These are phyloP conservation scores for Halichoerus grypus DNA, from an alignment of 2,113 vertebrate species.

Conservation along the genomic window DNA sequence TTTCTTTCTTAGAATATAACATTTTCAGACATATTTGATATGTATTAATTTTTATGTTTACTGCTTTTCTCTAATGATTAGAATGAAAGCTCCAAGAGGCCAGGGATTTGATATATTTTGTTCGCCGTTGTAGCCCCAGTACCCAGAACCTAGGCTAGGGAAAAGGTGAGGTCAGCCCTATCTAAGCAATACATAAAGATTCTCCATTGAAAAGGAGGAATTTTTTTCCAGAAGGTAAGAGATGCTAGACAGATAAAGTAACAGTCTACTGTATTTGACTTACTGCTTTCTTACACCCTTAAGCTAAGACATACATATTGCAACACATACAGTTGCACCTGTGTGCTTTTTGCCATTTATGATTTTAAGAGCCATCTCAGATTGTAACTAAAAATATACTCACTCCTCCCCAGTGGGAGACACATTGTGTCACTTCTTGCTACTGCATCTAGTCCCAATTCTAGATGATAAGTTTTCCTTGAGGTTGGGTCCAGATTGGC, in stretches of 20 bases:
- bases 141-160: not conserved
- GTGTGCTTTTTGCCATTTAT: not conserved
- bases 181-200: not conserved
- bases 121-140: not conserved
- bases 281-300: not conserved
- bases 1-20: not conserved
- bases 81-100: not conserved
- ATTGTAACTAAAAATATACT: not conserved
- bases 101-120: not conserved
- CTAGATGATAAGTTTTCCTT: not conserved
- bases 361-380: not conserved
- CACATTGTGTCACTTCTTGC: not conserved
- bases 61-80: not conserved
- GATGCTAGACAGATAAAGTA: not conserved
- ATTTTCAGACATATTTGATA: not conserved
- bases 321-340: not conserved
- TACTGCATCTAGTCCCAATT: not conserved
- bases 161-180: not conserved
- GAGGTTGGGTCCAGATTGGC: not conserved
- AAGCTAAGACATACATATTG: not conserved
- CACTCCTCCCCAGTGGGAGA: not conserved
- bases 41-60: not conserved
- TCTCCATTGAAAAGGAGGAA: not conserved
- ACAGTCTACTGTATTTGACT: not conserved
- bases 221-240: not conserved